Conservation (phyloP, 2,797 vertebrate genomes). For the Mergus octosetaceus region DNA sequence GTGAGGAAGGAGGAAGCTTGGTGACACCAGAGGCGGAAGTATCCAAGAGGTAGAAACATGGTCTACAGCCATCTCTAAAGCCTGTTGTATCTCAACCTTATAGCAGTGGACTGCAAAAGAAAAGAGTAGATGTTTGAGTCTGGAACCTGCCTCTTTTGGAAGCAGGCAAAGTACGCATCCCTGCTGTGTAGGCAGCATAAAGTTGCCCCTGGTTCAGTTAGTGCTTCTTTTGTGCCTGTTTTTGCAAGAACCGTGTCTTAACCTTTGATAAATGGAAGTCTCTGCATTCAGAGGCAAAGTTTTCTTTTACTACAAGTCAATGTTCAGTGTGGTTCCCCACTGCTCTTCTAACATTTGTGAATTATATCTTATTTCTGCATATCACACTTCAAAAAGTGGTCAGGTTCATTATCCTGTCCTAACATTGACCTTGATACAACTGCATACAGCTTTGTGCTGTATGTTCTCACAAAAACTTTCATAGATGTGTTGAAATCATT, state of each 20-base stretch:
- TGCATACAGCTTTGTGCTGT: rapidly evolving
- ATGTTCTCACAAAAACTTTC: not conserved
- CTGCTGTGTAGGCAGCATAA: not conserved
- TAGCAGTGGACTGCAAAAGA: not conserved
- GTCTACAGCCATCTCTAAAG: not conserved
- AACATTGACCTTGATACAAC: not conserved
- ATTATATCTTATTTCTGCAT: not conserved
- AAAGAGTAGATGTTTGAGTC: not conserved
- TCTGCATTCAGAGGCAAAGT: not conserved
- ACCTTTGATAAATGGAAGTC: not conserved
- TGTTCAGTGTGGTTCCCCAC: not conserved
- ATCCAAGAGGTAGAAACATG: not conserved
- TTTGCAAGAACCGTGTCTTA: not conserved
- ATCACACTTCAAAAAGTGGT: not conserved
- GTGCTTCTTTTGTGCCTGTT: not conserved
- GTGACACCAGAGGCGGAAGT: not conserved
- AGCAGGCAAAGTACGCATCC: not conserved
- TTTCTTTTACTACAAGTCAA: not conserved
- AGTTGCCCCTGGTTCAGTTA: not conserved
- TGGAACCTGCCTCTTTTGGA: not conserved
- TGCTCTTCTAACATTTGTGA: not conserved
- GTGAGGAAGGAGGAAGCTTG: not conserved
- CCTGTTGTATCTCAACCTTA: not conserved
- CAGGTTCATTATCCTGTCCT: not conserved
- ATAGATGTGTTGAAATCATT: not conserved